Percentiles rank a stretch among this genome's conserved stretches.
Conservation (phyloP, 53 echinoderm and acorn worm genomes). For the Astropecten irregularis region DNA sequence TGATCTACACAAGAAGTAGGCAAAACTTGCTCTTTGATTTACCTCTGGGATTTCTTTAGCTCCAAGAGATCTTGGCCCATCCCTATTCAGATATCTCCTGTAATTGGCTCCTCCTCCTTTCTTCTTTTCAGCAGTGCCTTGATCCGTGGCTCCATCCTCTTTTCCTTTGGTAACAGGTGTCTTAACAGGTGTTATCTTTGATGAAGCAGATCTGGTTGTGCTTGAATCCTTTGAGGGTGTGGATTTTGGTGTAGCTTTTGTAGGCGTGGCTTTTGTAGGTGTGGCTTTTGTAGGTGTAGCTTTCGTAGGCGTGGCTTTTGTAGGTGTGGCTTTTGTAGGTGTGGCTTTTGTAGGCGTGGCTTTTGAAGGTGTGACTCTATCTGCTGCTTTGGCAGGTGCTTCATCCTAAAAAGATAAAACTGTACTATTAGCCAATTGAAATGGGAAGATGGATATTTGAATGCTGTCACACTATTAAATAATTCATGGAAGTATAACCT, state of each 20-base stretch:
- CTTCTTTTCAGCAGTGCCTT: constrained; percentile 61
- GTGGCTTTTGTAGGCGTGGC: constrained; percentile 22
- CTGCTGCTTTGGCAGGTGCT: too few species aligned
- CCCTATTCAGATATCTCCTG: constrained; percentile 83
- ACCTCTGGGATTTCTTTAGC: constrained; percentile 87
- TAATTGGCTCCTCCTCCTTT: constrained; percentile 72
- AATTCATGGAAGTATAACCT: too few species aligned
- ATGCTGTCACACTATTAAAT: too few species aligned
- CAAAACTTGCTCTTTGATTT: too few species aligned
- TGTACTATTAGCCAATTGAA: too few species aligned
- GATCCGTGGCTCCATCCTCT: constrained; percentile 6
- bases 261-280: neutral
- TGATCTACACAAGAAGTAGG: too few species aligned
- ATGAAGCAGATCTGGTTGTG: neutral
- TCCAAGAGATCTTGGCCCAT: constrained; percentile 88
- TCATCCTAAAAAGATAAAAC: too few species aligned
- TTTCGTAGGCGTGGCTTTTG: constrained; percentile 9
- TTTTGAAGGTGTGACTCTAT: neutral
- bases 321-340: constrained; percentile 18
- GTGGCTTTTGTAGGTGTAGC: constrained; percentile 10
- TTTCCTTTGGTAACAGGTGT: neutral
- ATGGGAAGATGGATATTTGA: too few species aligned
- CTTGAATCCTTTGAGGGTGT: constrained; percentile 9
- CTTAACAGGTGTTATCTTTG: constrained; percentile 6
- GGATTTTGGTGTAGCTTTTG: constrained; percentile 6